Evolutionary conservation across 2,797 vertebrate genomes (phyloP), one percentile per base, ranked within the genome.

Genomic region (Sebastiscus albofasciatus): DNA sequence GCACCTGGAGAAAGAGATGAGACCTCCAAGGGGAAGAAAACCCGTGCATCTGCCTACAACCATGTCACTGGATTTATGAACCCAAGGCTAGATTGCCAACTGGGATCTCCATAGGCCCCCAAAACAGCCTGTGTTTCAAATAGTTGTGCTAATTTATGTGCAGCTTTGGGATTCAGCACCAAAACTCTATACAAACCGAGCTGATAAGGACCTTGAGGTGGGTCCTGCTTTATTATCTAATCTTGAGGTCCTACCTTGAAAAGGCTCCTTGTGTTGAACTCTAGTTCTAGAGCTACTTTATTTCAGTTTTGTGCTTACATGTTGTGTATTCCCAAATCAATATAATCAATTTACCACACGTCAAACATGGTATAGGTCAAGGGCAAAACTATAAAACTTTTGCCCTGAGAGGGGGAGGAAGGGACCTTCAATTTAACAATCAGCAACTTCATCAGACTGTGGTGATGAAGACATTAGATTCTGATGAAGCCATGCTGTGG

Each of bases 11-110:
- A 67, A 18, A 49, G 42, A 18, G 8, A 36, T 11, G 4, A n/a
- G 27, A 8, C 9, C 29, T 26, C n/a, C 36, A 39, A 39, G 0
- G 36, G 24, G 2, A 29, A 1, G 13, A 62, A 24, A 29, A 42
- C 31, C 12, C n/a, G 29, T 62, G 49, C 22, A 26, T 2, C 26
- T 42, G 16, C 31, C 49, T 29, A 96, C 84, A 97, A 84, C 96
- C 97, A 97, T 0, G 96, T 97, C 24, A 77, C n/a, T 0, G 97
- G 96, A 67, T 97, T 95, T 77, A n/a, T 66, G 6, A 46, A 67
- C 26, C n/a, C 6, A 49, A 67, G 36, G 9, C 34, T 34, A 60
- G 14, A 42, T 66, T 22, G 36, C 6, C 20, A 64, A 60, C 29
- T 34, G 61, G 13, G 31, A 55, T 8, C 54, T 46, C 24, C 10